A percentile compares a stretch with the other conserved stretches of the same genome.
phyloP scores from a whole-genome alignment of 2,113 vertebrate species.

The Conger conger region DNA sequence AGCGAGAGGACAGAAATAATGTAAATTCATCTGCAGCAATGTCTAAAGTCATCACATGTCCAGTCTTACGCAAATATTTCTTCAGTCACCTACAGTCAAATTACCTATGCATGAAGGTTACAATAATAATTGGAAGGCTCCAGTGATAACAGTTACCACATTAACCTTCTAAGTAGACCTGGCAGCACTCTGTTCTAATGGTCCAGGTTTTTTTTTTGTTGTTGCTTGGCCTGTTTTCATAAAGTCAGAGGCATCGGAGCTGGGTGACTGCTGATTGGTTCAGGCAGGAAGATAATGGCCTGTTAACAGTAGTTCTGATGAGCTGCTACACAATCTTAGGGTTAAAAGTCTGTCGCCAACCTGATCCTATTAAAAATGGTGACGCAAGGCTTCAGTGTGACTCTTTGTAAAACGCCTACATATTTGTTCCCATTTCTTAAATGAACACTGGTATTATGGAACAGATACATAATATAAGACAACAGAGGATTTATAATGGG shows the following conservation, averaged over 20 bases:
- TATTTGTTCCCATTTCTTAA: neutral
- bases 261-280: neutral
- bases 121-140: neutral
- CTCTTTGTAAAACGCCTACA: neutral
- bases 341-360: neutral
- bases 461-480: neutral
- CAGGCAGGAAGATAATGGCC: conserved; percentile 25
- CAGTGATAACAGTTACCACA: neutral
- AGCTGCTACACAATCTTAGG: neutral
- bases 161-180: neutral
- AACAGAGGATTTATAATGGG: neutral
- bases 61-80: neutral
- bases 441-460: neutral
- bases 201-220: neutral
- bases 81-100: neutral
- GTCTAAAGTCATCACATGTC: neutral
- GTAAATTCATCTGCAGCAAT: neutral
- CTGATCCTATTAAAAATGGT: neutral
- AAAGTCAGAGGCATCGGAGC: neutral
- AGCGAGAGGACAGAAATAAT: neutral
- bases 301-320: neutral
- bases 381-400: neutral
- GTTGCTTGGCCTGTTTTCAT: neutral
- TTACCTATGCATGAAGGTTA: neutral
- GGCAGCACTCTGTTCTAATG: conserved; percentile 1